Percentiles rank a stretch among this genome's conserved stretches.
Conservation (phyloP, 2,113 vertebrate genomes). For the Mirounga angustirostris region DNA sequence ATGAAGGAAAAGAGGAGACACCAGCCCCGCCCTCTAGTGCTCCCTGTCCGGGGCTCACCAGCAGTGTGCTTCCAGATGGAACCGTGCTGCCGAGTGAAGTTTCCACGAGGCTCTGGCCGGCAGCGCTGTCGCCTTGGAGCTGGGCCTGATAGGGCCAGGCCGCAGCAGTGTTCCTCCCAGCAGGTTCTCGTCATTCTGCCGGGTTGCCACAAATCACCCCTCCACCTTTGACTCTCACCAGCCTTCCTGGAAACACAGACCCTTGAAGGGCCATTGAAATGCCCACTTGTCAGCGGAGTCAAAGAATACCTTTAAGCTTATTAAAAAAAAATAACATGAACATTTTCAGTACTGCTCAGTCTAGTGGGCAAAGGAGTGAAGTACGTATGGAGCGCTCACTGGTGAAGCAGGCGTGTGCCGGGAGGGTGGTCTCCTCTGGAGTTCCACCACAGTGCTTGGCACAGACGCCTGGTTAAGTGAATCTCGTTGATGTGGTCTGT, state of each 20-base stretch:
- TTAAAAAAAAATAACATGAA: not conserved
- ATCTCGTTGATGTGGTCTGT: not conserved
- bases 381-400: not conserved
- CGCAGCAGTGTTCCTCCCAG: accelerated
- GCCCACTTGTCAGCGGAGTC: not conserved
- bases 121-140: not conserved
- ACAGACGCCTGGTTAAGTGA: not conserved
- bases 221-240: not conserved
- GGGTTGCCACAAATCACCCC: not conserved
- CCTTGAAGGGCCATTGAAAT: not conserved
- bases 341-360: not conserved
- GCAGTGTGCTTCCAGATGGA: not conserved
- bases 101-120: not conserved
- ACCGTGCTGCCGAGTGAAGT: accelerated
- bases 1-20: not conserved
- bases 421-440: too few relatives aligned
- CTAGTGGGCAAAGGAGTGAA: not conserved
- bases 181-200: not conserved
- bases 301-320: not conserved
- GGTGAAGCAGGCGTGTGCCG: accelerated
- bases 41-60: not conserved
- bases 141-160: not conserved
- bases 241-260: not conserved
- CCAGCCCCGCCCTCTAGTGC: not conserved
- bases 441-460: not conserved